phyloP scores from a whole-genome alignment of 2,797 vertebrate genomes.

The Chiroxiphia lanceolata region DNA sequence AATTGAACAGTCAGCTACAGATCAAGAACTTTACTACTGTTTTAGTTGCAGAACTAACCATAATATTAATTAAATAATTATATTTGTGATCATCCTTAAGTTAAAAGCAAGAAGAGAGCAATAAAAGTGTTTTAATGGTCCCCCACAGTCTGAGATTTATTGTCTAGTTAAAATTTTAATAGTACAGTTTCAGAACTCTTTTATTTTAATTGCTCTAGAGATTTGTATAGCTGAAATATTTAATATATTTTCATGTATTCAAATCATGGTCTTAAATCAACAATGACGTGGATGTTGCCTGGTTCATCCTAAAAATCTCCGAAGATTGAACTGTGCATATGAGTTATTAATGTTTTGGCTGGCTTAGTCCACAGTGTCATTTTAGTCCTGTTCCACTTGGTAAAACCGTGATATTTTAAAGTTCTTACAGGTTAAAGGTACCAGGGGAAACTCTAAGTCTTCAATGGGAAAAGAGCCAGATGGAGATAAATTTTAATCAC shows the following conservation, averaged over 20 bases:
- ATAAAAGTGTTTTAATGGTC: conserved; percentile 68
- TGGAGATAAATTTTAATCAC: conserved; percentile 8
- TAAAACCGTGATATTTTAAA: neutral
- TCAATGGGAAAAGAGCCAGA: neutral
- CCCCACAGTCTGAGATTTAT: conserved; percentile 71
- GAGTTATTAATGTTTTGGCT: neutral
- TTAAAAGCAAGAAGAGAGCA: conserved; percentile 67
- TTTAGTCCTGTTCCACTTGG: neutral
- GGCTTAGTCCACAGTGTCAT: neutral
- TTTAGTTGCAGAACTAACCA: conserved; percentile 12
- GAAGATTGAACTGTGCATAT: neutral
- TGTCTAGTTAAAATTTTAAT: conserved; percentile 76
- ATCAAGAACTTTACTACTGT: neutral
- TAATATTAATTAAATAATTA: conserved; percentile 58
- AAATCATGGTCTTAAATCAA: conserved; percentile 56
- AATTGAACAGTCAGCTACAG: conserved; percentile 6
- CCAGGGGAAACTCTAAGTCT: neutral
- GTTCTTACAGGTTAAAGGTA: neutral
- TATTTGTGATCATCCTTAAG: conserved; percentile 51
- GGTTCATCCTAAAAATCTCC: neutral
- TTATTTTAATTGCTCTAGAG: conserved; percentile 65
- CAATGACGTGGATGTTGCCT: conserved; percentile 5
- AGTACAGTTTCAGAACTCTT: conserved; percentile 69
- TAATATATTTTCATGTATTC: conserved; percentile 64
- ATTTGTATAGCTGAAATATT: conserved; percentile 68